Conservation (phyloP, 2,113 vertebrate species). For the Prunella himalayana region DNA sequence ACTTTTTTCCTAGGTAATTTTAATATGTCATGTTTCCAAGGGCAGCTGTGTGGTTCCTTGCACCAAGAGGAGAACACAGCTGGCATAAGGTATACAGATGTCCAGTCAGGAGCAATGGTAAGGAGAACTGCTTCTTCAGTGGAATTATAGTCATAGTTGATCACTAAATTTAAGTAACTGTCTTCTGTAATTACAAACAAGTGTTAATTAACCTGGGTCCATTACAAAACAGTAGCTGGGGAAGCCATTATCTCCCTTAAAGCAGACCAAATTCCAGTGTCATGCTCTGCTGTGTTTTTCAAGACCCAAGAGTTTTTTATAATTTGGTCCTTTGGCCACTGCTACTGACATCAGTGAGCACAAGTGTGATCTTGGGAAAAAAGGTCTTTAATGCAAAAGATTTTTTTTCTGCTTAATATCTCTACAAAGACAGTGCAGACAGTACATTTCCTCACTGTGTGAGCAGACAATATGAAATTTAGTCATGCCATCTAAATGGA, state of each 20-base stretch:
- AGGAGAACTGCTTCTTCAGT: not conserved
- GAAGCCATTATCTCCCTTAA: not conserved
- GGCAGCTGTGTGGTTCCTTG: not conserved
- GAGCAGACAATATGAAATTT: slow-evolving; percentile 54
- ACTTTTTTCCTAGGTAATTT: not conserved
- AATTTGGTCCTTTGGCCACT: not conserved
- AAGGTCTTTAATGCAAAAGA: not conserved
- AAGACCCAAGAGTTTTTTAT: not conserved
- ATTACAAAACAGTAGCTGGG: not conserved
- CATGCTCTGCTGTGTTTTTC: not conserved
- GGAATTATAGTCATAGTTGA: not conserved
- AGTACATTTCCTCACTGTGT: slow-evolving; percentile 21
- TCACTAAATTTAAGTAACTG: not conserved
- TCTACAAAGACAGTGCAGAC: not conserved
- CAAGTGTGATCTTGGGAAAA: not conserved
- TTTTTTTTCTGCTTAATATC: not conserved
- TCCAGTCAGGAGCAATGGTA: not conserved
- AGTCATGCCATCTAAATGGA: slow-evolving; percentile 46
- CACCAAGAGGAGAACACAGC: not conserved
- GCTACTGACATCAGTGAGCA: not conserved
- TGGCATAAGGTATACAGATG: accelerated
- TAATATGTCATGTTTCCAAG: not conserved
- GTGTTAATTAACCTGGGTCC: not conserved
- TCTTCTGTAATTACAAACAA: not conserved
- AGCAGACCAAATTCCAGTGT: not conserved